A percentile compares a stretch with the other conserved stretches of the same genome.
Evolutionary conservation across 2,888 invertebrate species (phyloP).

Genomic region (Boloria selene): DNA sequence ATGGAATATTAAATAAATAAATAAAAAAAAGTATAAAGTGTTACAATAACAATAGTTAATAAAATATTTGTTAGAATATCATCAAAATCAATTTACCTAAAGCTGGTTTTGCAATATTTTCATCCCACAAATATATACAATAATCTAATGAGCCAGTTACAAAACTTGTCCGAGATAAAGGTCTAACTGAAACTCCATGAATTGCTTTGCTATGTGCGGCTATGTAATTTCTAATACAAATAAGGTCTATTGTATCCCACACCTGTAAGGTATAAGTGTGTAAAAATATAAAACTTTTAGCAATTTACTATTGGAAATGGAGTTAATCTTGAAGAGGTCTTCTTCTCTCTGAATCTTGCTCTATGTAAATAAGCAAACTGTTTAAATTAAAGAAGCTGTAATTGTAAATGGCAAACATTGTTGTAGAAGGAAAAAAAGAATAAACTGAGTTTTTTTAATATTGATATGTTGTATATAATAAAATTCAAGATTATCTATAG

Average conservation of each 20-base stretch:
- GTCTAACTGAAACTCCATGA: constrained; percentile 74
- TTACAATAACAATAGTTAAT: not conserved
- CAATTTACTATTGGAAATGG: too few relatives aligned
- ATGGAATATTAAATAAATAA: not conserved
- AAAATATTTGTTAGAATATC: not conserved
- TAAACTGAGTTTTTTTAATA: too few relatives aligned
- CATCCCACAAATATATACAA: constrained; percentile 81
- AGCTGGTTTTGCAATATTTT: constrained; percentile 59
- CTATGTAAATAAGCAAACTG: too few relatives aligned
- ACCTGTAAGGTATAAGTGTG: constrained; percentile 53
- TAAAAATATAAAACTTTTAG: too few relatives aligned
- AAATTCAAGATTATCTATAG: too few relatives aligned
- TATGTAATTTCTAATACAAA: constrained; percentile 69
- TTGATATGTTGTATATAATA: too few relatives aligned
- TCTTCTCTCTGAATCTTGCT: too few relatives aligned
- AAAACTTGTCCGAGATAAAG: constrained; percentile 70
- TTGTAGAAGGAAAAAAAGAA: too few relatives aligned
- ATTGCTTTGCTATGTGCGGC: constrained; percentile 76
- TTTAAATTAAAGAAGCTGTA: too few relatives aligned
- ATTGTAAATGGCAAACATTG: too few relatives aligned
- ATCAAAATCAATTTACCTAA: constrained; percentile 52
- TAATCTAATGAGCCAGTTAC: constrained; percentile 81
- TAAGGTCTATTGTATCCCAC: constrained; percentile 76
- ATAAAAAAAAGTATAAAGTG: too few relatives aligned
- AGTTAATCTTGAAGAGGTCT: too few relatives aligned